These are phyloP conservation scores for Montipora capricornis DNA, from an alignment of 64 coral and sea anemone species.

Conservation along the genomic window DNA sequence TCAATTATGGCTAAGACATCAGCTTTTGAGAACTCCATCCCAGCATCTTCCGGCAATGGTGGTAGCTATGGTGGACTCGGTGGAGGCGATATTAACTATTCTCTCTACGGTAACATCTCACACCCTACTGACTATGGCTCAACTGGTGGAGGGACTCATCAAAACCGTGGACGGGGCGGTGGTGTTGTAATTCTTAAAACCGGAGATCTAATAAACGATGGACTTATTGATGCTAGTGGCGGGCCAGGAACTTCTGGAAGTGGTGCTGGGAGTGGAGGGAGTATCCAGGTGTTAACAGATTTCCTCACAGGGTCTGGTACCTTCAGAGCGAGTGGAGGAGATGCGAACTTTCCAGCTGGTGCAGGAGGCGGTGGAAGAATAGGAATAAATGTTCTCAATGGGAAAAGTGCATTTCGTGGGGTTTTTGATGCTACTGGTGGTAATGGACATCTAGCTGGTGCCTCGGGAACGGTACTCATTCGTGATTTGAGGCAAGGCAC, in stretches of 20 bases:
- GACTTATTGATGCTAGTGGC: conserved; percentile 71
- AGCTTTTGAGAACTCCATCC: conserved; percentile 51
- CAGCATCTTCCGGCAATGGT: conserved; percentile 54
- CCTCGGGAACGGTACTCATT: conserved; percentile 72
- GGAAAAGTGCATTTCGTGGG: conserved; percentile 51
- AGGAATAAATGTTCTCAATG: conserved; percentile 43
- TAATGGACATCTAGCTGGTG: conserved; percentile 50
- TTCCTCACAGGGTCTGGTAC: conserved; percentile 62
- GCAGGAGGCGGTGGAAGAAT: conserved; percentile 88
- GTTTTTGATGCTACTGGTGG: conserved; percentile 70
- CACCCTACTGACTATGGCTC: conserved; percentile 65
- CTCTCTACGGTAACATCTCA: conserved; percentile 72
- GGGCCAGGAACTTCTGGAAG: conserved; percentile 59
- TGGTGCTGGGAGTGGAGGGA: conserved; percentile 89
- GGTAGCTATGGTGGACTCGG: conserved; percentile 92
- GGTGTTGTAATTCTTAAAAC: conserved; percentile 66
- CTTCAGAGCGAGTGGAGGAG: conserved; percentile 77
- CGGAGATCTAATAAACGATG: conserved; percentile 67
- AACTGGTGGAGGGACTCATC: conserved; percentile 57
- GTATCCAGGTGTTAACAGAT: conserved; percentile 65
- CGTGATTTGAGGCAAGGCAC: conserved; percentile 25
- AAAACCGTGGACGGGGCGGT: conserved; percentile 67
- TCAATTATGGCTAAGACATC: conserved; percentile 59
- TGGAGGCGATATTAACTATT: conserved; percentile 56
- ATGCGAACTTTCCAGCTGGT: conserved; percentile 34